These are phyloP conservation scores for Dryobotodes eremita DNA, from an alignment of 2,888 invertebrate species.

Conservation along the genomic window DNA sequence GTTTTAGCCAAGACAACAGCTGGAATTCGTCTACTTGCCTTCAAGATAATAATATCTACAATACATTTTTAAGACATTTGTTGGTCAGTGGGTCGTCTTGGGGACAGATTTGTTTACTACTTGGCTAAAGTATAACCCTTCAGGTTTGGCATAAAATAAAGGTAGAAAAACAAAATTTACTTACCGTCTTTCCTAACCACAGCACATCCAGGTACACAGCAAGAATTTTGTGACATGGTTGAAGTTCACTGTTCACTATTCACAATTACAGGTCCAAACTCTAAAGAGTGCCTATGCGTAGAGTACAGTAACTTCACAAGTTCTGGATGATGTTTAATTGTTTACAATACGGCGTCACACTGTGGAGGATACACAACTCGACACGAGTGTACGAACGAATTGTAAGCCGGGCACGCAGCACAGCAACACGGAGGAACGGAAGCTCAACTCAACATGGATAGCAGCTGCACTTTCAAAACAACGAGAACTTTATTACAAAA, in stretches of 20 bases:
- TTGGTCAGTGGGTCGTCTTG: too few species aligned
- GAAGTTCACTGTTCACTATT: conserved; percentile 4
- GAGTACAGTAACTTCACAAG: background rate
- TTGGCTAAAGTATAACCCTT: too few species aligned
- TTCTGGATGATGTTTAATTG: background rate
- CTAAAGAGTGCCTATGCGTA: background rate
- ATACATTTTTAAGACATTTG: too few species aligned
- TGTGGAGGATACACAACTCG: background rate
- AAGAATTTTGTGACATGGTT: conserved; percentile 17
- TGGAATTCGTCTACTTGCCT: too few species aligned
- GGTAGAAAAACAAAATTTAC: too few species aligned
- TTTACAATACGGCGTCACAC: too few species aligned
- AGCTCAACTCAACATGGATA: conserved; percentile 2
- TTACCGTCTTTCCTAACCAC: background rate
- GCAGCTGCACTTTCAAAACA: background rate
- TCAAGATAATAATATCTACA: too few species aligned
- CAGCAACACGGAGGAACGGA: background rate
- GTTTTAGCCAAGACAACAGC: too few species aligned
- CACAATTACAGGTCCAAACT: conserved; percentile 9
- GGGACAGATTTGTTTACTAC: too few species aligned
- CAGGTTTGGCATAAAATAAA: too few species aligned
- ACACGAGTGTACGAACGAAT: background rate
- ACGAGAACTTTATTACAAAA: background rate
- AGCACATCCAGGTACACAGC: background rate
- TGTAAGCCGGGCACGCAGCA: background rate